A percentile compares a stretch with the other conserved stretches of the same genome.
These are phyloP conservation scores for Rhadinocentrus ornatus DNA, from an alignment of 2,797 vertebrate species.

Conservation along the genomic window DNA sequence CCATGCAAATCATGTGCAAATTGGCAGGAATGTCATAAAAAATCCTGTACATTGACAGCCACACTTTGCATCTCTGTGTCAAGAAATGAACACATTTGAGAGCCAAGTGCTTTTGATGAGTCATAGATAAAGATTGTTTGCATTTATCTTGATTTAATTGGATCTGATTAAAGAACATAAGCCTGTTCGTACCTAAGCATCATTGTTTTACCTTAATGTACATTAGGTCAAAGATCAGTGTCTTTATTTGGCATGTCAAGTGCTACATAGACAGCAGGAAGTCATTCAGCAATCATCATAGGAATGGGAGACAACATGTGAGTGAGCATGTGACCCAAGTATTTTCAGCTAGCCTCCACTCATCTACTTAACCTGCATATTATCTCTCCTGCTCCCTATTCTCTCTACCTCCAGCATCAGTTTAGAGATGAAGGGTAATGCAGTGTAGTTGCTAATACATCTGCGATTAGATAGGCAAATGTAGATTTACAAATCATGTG, in stretches of 20 bases:
- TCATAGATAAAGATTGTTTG: neutral
- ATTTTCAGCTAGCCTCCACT: neutral
- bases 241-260: too few relatives aligned
- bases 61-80: neutral
- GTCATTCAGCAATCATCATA: neutral
- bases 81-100: neutral
- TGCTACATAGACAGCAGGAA: neutral
- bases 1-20: neutral
- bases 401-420: neutral
- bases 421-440: constrained; percentile 19
- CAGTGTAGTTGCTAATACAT: constrained; percentile 33
- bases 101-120: neutral
- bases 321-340: neutral
- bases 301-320: constrained; percentile 2
- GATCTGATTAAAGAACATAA: neutral
- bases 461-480: constrained; percentile 34
- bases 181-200: too few relatives aligned
- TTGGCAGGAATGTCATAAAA: neutral
- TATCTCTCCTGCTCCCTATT: neutral
- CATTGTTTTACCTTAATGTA: too few relatives aligned
- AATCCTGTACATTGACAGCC: neutral
- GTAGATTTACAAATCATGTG: constrained; percentile 38
- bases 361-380: constrained; percentile 20
- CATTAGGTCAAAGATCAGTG: too few relatives aligned
- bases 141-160: too few relatives aligned